Evolutionary conservation across 2,888 invertebrate genomes (phyloP), one percentile per base, ranked within the genome.

Genomic region (Tipula confusa): DNA sequence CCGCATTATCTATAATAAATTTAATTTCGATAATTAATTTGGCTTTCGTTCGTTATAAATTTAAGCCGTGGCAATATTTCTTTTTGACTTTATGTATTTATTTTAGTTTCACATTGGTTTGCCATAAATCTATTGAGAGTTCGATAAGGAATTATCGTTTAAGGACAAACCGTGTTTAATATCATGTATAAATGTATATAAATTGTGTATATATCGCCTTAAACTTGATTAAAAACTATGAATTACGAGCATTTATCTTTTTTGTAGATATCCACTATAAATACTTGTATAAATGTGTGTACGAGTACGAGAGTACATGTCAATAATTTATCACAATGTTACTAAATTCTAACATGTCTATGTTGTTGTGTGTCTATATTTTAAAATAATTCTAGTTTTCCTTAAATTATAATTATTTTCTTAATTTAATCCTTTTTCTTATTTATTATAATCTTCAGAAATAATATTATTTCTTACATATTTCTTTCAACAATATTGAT

Each of bases 381-480:
- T 64, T 24, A 64, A 64, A 64, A 18, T 64, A 7, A 7, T 64
- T 18, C 64, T 64, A 24, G 6, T 24, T 24, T 64, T 5, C 24
- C 2, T 64, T 64, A 64, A 64, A 64, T 64, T 24, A 2, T 24
- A 64, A 24, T 64, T 24, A 24, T 64, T 64, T 64, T 64, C 24
- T 64, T 64, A 64, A 64, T 64, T 18, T 64, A 64, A 64, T 64
- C 64, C 64, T 64, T 64, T 64, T 64, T 24, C 24, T 64, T 64
- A 64, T 64, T 64, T 64, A 64, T 64, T 64, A 64, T 64, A 64
- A 64, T 64, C 64, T 64, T 64, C 5, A 64, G 64, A 64, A 64
- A 64, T 24, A 18, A 64, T 18, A 64, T 7, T 64, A 64, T 64
- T 64, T 64, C 64, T 64, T 64, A 64, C 64, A 64, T 64, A 24